phyloP scores from a whole-genome alignment of 2,113 vertebrate genomes.

The Protomyctophum bolini region DNA sequence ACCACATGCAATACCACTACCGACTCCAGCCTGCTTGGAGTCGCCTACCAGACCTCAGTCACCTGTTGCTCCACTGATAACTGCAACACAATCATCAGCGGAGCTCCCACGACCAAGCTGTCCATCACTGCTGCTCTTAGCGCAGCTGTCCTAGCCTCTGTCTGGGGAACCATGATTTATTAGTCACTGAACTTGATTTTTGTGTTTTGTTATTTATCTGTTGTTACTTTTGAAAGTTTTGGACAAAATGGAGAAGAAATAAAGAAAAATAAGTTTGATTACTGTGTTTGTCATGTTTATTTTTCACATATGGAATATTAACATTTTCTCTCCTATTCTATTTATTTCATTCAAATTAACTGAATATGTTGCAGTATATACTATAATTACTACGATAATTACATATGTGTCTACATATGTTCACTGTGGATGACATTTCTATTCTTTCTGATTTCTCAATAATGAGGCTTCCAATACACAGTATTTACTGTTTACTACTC shows the following conservation, averaged over 20 bases:
- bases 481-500: no score
- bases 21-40: not conserved
- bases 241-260: conserved; percentile 34
- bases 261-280: conserved; percentile 19
- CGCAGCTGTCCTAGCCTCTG: conserved; percentile 46
- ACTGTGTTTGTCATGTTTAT: not conserved
- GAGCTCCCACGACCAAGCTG: conserved; percentile 49
- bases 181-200: not conserved
- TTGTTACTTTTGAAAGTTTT: conserved; percentile 6
- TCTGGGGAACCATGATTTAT: conserved; percentile 54
- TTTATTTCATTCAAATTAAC: not conserved
- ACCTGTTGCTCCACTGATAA: conserved; percentile 66
- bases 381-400: no score
- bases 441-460: no score
- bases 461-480: no score
- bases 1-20: fast-evolving
- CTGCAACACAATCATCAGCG: conserved; percentile 69
- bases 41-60: no score
- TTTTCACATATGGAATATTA: no score
- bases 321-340: not conserved
- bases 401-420: no score
- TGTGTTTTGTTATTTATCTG: conserved; percentile 32
- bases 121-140: conserved; percentile 38
- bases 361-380: not conserved
- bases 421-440: no score